A percentile compares a stretch with the other conserved stretches of the same genome.
Evolutionary conservation across 2,797 vertebrate genomes (phyloP).

Genomic region (Pipistrellus nathusii): DNA sequence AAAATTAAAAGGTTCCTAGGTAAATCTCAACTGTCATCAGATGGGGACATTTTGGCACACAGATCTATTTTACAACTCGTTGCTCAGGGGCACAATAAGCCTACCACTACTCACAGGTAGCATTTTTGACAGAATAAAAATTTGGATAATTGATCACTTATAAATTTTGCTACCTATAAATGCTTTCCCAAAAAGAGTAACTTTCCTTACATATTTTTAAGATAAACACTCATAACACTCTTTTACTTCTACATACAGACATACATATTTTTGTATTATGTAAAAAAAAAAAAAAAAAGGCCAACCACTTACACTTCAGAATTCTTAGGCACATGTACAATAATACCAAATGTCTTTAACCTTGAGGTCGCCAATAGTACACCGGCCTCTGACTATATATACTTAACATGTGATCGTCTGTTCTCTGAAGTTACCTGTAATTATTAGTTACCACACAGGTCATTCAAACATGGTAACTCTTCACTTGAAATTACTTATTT

Average conservation of each 20-base stretch:
- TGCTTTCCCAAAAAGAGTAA: neutral
- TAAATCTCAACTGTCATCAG: neutral
- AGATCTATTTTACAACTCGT: too few species aligned
- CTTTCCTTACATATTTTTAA: neutral
- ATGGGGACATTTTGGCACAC: neutral
- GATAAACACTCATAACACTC: neutral
- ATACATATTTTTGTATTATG: neutral
- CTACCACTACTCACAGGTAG: neutral
- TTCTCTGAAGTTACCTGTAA: neutral
- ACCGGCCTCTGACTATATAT: neutral
- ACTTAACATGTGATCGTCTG: neutral
- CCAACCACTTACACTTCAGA: slow-evolving; percentile 34
- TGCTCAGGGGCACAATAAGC: neutral
- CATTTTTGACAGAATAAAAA: neutral
- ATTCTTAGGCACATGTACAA: neutral
- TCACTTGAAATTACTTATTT: slow-evolving; percentile 13
- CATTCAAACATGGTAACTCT: neutral
- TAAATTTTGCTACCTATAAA: neutral
- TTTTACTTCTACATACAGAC: neutral
- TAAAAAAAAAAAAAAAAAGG: neutral
- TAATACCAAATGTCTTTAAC: neutral
- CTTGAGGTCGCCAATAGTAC: neutral
- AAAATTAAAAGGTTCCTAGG: neutral
- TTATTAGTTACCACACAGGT: neutral
- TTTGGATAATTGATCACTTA: neutral